phyloP scores from a whole-genome alignment of 2,113 vertebrate species.

The Cephalopterus ornatus region DNA sequence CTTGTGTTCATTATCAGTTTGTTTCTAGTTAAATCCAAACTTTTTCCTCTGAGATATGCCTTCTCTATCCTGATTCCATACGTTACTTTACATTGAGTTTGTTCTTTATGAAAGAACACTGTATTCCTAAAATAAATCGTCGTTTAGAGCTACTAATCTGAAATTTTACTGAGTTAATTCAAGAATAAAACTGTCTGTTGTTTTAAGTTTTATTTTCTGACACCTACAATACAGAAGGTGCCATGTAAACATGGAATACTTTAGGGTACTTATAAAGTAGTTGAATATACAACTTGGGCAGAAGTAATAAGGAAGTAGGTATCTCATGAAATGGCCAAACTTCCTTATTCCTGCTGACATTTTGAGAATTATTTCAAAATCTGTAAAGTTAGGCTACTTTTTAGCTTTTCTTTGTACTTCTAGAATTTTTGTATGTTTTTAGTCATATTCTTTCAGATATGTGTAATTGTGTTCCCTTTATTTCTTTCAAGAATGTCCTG shows the following conservation, averaged over 20 bases:
- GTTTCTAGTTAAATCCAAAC: neutral
- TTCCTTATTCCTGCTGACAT: neutral
- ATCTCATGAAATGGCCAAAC: neutral
- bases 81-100: neutral
- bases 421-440: neutral
- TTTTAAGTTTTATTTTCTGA: neutral
- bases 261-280: neutral
- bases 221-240: neutral
- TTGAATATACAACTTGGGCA: neutral
- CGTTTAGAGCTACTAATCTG: neutral
- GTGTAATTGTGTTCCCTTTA: constrained; percentile 20
- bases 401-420: neutral
- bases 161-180: neutral
- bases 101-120: neutral
- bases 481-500: constrained; percentile 86
- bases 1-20: neutral
- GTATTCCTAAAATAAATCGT: neutral
- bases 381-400: neutral
- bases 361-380: neutral
- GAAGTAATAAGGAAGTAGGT: neutral
- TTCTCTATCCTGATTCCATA: neutral
- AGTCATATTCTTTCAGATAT: neutral
- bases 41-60: neutral
- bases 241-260: neutral
- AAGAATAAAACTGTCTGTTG: neutral